Percentiles rank a stretch among this genome's conserved stretches.
Evolutionary conservation across 1,140 invertebrate species (phyloP).

Genomic region (Macrotrachela quadricornifera): DNA sequence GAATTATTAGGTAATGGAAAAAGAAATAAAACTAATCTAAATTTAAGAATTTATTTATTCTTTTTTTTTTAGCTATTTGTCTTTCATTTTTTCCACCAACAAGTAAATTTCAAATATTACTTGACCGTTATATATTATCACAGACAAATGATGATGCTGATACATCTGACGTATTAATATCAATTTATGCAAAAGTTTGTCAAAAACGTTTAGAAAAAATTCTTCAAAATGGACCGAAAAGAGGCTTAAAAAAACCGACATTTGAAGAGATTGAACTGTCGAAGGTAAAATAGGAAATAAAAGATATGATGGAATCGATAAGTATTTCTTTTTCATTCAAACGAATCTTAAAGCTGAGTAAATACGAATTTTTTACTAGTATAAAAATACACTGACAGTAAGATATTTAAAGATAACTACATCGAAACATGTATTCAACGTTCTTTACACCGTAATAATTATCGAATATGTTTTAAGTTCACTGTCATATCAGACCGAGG

Average conservation of each 20-base stretch:
- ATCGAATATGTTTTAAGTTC: no score
- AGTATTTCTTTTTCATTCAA: no score
- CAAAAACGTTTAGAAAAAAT: conserved; percentile 64
- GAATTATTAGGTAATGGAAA: conserved; percentile 40
- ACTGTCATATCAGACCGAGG: no score
- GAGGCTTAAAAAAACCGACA: conserved; percentile 61
- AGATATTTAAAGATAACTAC: no score
- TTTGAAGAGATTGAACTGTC: conserved; percentile 81
- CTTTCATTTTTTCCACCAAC: conserved; percentile 80
- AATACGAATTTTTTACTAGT: no score
- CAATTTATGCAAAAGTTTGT: conserved; percentile 29
- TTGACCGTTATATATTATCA: conserved; percentile 55
- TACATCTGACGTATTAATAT: neutral
- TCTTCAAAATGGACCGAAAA: conserved; percentile 54
- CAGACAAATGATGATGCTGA: neutral
- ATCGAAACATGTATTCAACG: no score
- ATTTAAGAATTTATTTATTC: no score
- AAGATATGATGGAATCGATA: no score
- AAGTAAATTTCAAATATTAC: conserved; percentile 64
- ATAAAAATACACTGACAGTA: no score
- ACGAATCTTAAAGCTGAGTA: no score
- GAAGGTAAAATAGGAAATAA: conserved; percentile 13
- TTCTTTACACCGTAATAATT: no score
- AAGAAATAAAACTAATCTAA: no score
- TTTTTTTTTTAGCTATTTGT: conserved; percentile 42